These are phyloP conservation scores for Pseudococcus longispinus DNA, from an alignment of 2,888 invertebrate genomes.

Conservation along the genomic window DNA sequence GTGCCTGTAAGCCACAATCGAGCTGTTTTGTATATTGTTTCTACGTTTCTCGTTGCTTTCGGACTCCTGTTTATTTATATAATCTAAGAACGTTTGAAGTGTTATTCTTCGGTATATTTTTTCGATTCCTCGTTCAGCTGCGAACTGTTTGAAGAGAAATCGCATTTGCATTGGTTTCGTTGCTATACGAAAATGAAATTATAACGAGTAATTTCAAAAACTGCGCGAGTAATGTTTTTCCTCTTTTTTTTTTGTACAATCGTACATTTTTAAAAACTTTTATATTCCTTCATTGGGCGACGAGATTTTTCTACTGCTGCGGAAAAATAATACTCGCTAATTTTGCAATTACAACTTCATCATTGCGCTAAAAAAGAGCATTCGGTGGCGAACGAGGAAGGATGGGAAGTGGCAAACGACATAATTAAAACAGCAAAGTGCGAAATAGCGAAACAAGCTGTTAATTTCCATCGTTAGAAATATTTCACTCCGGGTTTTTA, in stretches of 20 bases:
- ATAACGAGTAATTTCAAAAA: background rate
- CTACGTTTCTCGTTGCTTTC: background rate
- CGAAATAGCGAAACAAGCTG: conserved; percentile 1
- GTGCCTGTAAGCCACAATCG: background rate
- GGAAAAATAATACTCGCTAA: background rate
- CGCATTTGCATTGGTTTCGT: background rate
- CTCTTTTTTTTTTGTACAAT: background rate
- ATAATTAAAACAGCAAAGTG: conserved; percentile 7
- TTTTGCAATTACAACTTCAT: conserved; percentile 16
- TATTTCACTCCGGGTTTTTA: background rate
- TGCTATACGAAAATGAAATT: background rate
- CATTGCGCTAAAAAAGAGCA: background rate
- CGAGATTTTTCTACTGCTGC: background rate
- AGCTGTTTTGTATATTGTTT: background rate
- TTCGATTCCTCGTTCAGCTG: background rate
- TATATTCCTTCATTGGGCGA: background rate
- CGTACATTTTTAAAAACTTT: background rate
- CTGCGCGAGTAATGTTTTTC: background rate
- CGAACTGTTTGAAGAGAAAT: background rate
- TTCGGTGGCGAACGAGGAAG: background rate
- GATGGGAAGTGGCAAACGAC: background rate
- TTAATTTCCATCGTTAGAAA: conserved; percentile 8
- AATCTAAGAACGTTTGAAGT: background rate
- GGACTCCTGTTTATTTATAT: background rate
- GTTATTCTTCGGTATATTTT: background rate